Conservation (phyloP, 1,140 invertebrate genomes). For the Tetramorium simillimum region DNA sequence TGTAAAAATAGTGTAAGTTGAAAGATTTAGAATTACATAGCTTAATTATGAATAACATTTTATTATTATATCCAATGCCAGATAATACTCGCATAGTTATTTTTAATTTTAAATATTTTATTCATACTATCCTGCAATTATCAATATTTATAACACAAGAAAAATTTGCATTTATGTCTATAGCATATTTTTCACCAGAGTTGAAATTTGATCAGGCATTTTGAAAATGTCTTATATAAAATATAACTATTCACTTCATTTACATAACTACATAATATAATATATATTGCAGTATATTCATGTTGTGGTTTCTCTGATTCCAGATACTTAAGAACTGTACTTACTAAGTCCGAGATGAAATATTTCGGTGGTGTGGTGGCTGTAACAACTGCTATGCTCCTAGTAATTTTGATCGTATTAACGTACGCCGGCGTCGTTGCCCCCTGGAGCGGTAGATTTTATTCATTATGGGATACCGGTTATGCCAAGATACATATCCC, state of each 20-base stretch:
- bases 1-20: neutral
- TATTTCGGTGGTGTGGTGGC: constrained; percentile 92
- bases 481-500: constrained; percentile 99
- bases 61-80: neutral
- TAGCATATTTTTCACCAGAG: neutral
- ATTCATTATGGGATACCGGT: constrained; percentile 99
- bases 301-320: constrained; percentile 33
- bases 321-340: constrained; percentile 95
- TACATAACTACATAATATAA: too few relatives aligned
- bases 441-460: constrained; percentile 99
- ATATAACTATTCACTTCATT: neutral
- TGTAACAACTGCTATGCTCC: constrained; percentile 90
- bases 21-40: neutral
- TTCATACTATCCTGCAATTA: neutral
- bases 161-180: neutral
- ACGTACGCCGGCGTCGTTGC: constrained; percentile 98
- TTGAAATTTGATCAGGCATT: neutral
- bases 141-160: neutral
- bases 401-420: constrained; percentile 93
- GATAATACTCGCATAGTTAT: neutral
- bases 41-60: neutral
- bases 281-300: neutral
- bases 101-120: neutral
- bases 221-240: neutral
- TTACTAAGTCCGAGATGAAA: constrained; percentile 97